Evolutionary conservation across 2,113 vertebrate genomes (phyloP).

Genomic region (Pandion haliaetus): DNA sequence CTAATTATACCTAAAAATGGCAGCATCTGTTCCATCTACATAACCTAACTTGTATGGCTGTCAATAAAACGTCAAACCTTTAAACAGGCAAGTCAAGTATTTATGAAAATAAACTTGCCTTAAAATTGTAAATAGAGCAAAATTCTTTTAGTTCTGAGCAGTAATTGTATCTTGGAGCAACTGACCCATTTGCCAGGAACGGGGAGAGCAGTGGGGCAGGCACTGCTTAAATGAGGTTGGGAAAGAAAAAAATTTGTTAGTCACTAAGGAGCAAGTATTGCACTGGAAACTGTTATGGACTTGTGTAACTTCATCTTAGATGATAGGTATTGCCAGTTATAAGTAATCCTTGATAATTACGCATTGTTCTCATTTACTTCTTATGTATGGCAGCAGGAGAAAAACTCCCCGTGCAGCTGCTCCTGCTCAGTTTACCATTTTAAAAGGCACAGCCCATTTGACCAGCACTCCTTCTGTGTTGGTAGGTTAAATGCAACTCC

Average conservation of each 20-base stretch:
- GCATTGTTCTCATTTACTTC: background rate
- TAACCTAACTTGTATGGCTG: background rate
- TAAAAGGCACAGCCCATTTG: background rate
- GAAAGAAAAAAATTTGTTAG: background rate
- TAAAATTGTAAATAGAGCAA: background rate
- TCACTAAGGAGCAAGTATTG: background rate
- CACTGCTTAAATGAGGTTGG: background rate
- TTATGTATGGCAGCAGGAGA: background rate
- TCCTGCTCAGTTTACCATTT: background rate
- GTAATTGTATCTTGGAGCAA: background rate
- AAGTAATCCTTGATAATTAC: background rate
- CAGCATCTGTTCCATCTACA: background rate
- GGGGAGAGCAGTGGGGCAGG: background rate
- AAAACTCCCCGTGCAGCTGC: background rate
- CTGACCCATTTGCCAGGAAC: background rate
- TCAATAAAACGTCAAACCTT: constrained; percentile 18
- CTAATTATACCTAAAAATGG: constrained; percentile 44
- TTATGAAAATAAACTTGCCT: background rate
- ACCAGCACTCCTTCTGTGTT: background rate
- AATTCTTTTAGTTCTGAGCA: background rate
- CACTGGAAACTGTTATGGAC: background rate
- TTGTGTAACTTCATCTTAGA: background rate
- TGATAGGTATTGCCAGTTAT: background rate
- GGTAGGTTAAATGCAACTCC: background rate
- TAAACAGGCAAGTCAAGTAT: background rate